Evolutionary conservation across 2,797 vertebrate species (phyloP), one percentile per base, ranked within the genome.

Genomic region (Hypotaenidia okinawae): DNA sequence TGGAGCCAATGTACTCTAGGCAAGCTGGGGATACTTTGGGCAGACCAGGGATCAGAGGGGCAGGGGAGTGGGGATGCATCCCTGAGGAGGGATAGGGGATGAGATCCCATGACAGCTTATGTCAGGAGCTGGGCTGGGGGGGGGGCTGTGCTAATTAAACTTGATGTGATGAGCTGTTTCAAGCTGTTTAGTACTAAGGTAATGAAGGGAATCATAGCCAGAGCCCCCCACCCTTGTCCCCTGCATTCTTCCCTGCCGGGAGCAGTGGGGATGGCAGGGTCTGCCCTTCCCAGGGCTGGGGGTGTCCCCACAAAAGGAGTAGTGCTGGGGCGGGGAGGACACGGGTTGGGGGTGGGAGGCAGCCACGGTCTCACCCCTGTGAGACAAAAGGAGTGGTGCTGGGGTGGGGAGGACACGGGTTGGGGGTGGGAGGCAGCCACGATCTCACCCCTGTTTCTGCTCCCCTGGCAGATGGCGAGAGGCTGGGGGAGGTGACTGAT

Each of bases 401-500:
- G 73, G 76, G n/a, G 1, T 15, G 61, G 28, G 51, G 59, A 37
- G 61, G 55, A 5, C 2, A 47, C 21, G 8, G 41, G 16, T 16
- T 43, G 41, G 41, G 35, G 41, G 2, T 5, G 41, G 66, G 59
- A 1, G 55, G 55, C 16, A 52, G n/a, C 43, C 1, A 8, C 7
- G 78, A 8, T 58, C 14, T 87, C 79, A 87, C 17, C 19, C 12
- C 9, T 84, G 35, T 95, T 47, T 73, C 18, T 97, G 51, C 73
- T 81, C 74, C 47, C 94, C 88, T 54, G 37, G 8, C 97, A 99
- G 99, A 99, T 95, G 98, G 98, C 10, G 99, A 99, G 96, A 98
- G 98, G 97, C 98, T 97, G 92, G 98, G 96, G 25, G 97, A 99
- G 78, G 99, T 98, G 97, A 99, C 98, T 0, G 99, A 99, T 9